phyloP scores from a whole-genome alignment of 2,888 invertebrate genomes.

The Platypus cylindrus region DNA sequence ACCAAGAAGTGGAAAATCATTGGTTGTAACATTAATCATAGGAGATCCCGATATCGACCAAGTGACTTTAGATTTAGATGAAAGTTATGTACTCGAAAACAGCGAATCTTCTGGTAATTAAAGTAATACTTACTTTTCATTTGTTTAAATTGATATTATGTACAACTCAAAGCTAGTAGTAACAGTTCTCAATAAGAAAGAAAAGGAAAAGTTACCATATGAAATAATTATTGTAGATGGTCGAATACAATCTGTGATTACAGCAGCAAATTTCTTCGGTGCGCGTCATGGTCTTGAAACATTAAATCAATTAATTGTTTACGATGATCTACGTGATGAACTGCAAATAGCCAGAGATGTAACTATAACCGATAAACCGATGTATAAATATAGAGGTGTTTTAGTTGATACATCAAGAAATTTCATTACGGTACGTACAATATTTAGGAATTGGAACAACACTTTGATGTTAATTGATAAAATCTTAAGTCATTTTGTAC shows the following conservation, averaged over 20 bases:
- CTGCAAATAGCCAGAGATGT: constrained; percentile 51
- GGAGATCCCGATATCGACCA: constrained; percentile 16
- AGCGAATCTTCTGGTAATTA: constrained; percentile 25
- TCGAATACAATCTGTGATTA: constrained; percentile 42
- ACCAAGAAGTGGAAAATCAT: constrained; percentile 33
- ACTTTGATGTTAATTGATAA: neutral
- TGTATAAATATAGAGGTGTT: constrained; percentile 67
- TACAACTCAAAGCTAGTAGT: no score
- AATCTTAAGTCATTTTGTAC: neutral
- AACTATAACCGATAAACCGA: constrained; percentile 61
- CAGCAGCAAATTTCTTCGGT: constrained; percentile 51
- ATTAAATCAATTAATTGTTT: constrained; percentile 52
- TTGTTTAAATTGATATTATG: no score
- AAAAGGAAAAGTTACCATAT: no score
- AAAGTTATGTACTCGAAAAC: constrained; percentile 43
- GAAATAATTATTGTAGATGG: constrained; percentile 27
- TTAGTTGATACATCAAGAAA: constrained; percentile 80
- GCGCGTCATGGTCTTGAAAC: constrained; percentile 56
- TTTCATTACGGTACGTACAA: constrained; percentile 44
- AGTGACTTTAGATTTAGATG: constrained; percentile 44
- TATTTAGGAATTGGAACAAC: constrained; percentile 1
- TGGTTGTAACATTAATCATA: constrained; percentile 32
- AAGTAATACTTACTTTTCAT: no score
- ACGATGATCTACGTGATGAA: constrained; percentile 48
- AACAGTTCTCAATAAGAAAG: no score